Base-by-base conservation (phyloP, 1,140 invertebrate species). In the Ceratina japonica region DNA sequence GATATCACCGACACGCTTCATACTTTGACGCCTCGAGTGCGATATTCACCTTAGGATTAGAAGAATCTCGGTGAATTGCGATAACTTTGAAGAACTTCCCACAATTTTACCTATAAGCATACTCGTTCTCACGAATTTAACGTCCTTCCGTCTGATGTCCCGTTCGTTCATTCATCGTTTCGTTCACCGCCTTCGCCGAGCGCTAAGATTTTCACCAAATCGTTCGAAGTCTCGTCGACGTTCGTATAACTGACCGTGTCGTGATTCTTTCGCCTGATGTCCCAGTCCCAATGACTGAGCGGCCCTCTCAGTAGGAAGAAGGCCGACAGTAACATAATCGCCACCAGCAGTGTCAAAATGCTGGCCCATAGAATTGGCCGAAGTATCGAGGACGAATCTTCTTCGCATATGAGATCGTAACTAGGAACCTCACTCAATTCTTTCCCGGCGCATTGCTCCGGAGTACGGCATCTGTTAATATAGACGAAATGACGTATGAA, bases 181-280 rank as follows among this genome's bases (percentile, higher is more conserved):
- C 87, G 84, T 54, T 91, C 88, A 68, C 84, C 71, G 3, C 79
- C 64, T 22, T 92, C 91, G 61, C 85, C 84, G 8, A 86, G 85
- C 5, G 89, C 80, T 69, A 92, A 81, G 88, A 92, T 92, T 87
- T 89, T 90, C 52, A 92, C 88, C 58, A 92, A 84, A 80, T 92
- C 91, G 79, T 91, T 91, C 20, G 87, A 89, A 7, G 90, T 90
- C 61, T 92, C 91, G 12, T 91, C 86, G 20, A 93, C 91, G 77
- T 92, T 92, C 66, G 87, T 91, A 72, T 93, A 93, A 22, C 88
- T 89, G 58, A 93, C 90, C 7, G 91, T 91, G 65, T 92, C 90
- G 37, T 84, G 77, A 15, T 86, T 85, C 22, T 86, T 87, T 62
- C 86, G 87, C 49, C 87, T 88, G 51, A 89, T 85, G 12, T 82